These are phyloP conservation scores for Lophius americanus DNA, from an alignment of 2,797 vertebrate species.

Conservation along the genomic window DNA sequence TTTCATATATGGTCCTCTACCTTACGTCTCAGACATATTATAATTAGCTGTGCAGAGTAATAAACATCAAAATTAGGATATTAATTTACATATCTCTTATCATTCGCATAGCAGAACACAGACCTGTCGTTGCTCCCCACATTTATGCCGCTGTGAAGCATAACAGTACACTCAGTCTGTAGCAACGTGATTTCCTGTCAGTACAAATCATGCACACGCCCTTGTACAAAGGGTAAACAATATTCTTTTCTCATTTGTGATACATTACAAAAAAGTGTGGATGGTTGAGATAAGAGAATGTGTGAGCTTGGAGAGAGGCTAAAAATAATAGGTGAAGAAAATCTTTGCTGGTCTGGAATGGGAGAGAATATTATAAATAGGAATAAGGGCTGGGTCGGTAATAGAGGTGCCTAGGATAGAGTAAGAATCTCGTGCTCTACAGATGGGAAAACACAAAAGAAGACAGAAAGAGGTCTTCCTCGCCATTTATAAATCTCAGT, in stretches of 20 bases:
- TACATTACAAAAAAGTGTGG: constrained; percentile 1
- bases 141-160: constrained; percentile 18
- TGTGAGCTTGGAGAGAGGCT: not conserved
- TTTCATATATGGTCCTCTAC: constrained; percentile 55
- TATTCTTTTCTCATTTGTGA: not conserved
- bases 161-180: constrained; percentile 19
- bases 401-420: constrained; percentile 18
- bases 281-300: not conserved
- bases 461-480: constrained; percentile 53
- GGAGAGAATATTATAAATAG: constrained; percentile 25
- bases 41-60: constrained; percentile 80
- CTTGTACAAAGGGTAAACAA: constrained; percentile 2
- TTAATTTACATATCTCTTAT: constrained; percentile 69
- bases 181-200: constrained; percentile 2
- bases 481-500: constrained; percentile 63
- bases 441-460: constrained; percentile 52
- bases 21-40: constrained; percentile 72
- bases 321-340: no score
- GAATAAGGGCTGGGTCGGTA: not conserved
- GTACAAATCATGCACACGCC: not conserved
- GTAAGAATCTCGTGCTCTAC: constrained; percentile 40
- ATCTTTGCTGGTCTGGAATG: not conserved
- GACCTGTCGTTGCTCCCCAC: constrained; percentile 46
- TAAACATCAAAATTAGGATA: constrained; percentile 80
- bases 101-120: constrained; percentile 59